These are phyloP conservation scores for Pseudoatta argentina DNA, from an alignment of 1,140 invertebrate genomes.

Conservation along the genomic window DNA sequence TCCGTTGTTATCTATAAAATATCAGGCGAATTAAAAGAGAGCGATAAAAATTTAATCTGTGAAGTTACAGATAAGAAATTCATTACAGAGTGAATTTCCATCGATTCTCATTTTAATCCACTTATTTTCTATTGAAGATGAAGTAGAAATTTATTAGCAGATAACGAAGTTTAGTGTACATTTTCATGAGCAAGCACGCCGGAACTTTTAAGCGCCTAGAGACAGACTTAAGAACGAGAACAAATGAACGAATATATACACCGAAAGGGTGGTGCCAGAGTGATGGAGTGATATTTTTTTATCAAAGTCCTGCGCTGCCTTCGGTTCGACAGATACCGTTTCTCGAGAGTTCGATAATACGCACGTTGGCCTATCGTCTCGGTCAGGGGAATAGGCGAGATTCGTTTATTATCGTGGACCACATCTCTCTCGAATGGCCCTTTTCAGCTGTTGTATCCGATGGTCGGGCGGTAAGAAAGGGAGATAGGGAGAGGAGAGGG, in stretches of 20 bases:
- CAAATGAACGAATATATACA: constrained; percentile 31
- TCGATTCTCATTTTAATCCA: constrained; percentile 11
- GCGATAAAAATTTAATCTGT: not conserved
- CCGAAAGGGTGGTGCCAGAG: constrained; percentile 28
- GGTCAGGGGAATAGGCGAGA: constrained; percentile 5
- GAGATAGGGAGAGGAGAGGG: not conserved
- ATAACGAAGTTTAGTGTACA: constrained; percentile 43
- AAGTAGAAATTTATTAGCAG: constrained; percentile 49
- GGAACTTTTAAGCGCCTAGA: constrained; percentile 11
- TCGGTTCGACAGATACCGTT: constrained; percentile 17
- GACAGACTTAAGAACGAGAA: constrained; percentile 3
- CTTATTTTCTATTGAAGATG: constrained; percentile 29
- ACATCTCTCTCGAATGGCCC: constrained; percentile 65
- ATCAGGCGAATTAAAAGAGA: constrained; percentile 15
- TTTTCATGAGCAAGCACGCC: constrained; percentile 34
- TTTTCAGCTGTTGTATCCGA: constrained; percentile 66
- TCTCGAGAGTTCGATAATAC: constrained; percentile 68
- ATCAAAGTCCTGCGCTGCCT: constrained; percentile 8
- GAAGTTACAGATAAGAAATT: constrained; percentile 49
- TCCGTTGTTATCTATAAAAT: not conserved
- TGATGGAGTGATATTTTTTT: constrained; percentile 53
- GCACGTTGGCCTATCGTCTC: constrained; percentile 64
- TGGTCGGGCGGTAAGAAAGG: constrained; percentile 21
- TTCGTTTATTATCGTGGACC: constrained; percentile 74
- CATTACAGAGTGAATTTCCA: constrained; percentile 7